Evolutionary conservation across 2,113 vertebrate species (phyloP), one percentile per base, ranked within the genome.

Genomic region (Ovis aries): DNA sequence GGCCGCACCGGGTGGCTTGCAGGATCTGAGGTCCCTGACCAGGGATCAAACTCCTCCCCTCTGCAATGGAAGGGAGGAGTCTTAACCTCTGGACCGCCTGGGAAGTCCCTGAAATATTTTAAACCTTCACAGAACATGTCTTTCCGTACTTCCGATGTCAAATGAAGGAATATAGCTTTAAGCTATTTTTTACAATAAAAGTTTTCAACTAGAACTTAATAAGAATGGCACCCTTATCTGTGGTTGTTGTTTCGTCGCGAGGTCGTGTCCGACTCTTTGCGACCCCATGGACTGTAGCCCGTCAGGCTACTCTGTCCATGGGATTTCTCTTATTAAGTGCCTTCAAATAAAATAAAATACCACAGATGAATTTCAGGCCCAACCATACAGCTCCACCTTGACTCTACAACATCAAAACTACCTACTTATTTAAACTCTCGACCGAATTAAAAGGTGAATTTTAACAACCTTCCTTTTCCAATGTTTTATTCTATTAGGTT

Each of bases 131-230:
- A 67, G 14, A 60, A 53, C 55, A 57, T 14, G 31, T 33, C 88
- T 94, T 89, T 86, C 25, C 77, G 64, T 6, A 45, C 60, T 95
- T 97, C 21, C 19, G 31, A 96, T 91, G 88, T 94, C 78, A 97
- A 98, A 97, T 53, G 57, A 86, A 97, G 94, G 43, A 64, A 59
- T 55, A 97, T 5, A n/a, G 13, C 36, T 95, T 77, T 80, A 91
- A 92, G 15, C 10, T 91, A 88, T 55, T 55, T 55, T 84, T 96
- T 94, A 96, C 91, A 98, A 53, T 95, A 91, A 92, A 74, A 97
- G 83, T 62, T 53, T 94, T 5, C 85, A 95, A 95, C 52, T 16
- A 96, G 23, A 74, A 78, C 50, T 91, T 88, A 74, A 14, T 78
- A 91, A 88, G 31, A 87, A 74, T 55, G 25, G 29, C 5, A 29